phyloP scores from a whole-genome alignment of 1,140 invertebrate genomes.

The Cepaea nemoralis region DNA sequence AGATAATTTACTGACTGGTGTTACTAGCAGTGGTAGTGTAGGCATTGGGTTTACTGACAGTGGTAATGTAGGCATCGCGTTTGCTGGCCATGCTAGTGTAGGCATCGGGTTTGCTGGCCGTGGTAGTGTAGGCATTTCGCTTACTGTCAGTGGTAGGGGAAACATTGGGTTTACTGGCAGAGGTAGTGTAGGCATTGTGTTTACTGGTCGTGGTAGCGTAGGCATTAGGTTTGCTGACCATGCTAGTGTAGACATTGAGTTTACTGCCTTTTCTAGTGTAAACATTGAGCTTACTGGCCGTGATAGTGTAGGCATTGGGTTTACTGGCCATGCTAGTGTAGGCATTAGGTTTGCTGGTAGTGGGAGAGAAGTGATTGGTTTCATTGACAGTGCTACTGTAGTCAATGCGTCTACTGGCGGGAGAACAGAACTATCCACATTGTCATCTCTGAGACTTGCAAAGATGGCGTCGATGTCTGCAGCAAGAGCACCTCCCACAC shows the following conservation, averaged over 20 bases:
- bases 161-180: background rate
- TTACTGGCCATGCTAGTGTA: no score
- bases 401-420: background rate
- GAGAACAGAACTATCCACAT: background rate
- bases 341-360: no score
- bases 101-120: background rate
- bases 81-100: background rate
- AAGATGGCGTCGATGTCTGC: slow-evolving; percentile 36
- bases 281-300: no score
- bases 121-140: background rate
- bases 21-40: background rate
- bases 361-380: no score
- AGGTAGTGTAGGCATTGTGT: background rate
- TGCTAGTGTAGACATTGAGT: no score
- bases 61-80: background rate
- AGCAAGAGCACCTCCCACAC: background rate
- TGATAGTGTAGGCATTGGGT: no score
- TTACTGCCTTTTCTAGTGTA: no score
- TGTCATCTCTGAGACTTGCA: slow-evolving; percentile 42
- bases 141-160: no score
- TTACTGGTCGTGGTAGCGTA: no score
- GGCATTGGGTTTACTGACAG: background rate
- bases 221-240: no score
- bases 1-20: no score
- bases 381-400: background rate